A percentile compares a stretch with the other conserved stretches of the same genome.
phyloP scores from a whole-genome alignment of 2,888 invertebrate genomes.

The Spisula subtruncata region DNA sequence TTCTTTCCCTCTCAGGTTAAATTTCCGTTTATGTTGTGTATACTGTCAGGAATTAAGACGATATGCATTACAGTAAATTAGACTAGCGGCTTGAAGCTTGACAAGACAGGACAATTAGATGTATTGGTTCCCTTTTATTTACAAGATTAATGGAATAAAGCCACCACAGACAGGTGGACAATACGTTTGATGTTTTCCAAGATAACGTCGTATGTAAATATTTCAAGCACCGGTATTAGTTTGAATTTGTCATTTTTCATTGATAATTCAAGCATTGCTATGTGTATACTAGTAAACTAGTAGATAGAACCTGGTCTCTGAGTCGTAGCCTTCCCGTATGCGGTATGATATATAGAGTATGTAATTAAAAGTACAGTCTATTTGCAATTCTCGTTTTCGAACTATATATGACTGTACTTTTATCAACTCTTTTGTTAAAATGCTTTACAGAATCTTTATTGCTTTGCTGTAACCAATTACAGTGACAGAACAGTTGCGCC shows the following conservation, averaged over 20 bases:
- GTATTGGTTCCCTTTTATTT: slow-evolving; percentile 26
- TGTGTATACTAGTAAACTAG: too few species aligned
- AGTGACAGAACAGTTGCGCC: not conserved
- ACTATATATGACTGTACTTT: too few species aligned
- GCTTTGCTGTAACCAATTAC: not conserved
- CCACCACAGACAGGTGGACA: not conserved
- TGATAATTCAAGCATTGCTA: not conserved
- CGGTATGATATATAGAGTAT: too few species aligned
- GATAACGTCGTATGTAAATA: slow-evolving; percentile 1
- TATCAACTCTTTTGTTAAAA: not conserved
- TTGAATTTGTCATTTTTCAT: not conserved
- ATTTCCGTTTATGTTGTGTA: slow-evolving; percentile 58
- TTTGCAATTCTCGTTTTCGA: too few species aligned
- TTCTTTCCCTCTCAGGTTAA: slow-evolving; percentile 55
- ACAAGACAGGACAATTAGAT: slow-evolving; percentile 44
- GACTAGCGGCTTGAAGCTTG: slow-evolving; percentile 28
- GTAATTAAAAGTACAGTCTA: too few species aligned
- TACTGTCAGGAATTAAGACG: slow-evolving; percentile 57
- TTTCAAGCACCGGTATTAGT: slow-evolving; percentile 10
- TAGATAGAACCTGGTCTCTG: too few species aligned
- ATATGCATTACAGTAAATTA: slow-evolving; percentile 63
- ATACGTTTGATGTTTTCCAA: slow-evolving; percentile 8
- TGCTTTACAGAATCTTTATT: not conserved
- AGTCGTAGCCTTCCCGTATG: too few species aligned
- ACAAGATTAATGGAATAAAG: slow-evolving; percentile 24